Evolutionary conservation across 2,113 vertebrate genomes (phyloP).

Genomic region (Calonectris borealis): DNA sequence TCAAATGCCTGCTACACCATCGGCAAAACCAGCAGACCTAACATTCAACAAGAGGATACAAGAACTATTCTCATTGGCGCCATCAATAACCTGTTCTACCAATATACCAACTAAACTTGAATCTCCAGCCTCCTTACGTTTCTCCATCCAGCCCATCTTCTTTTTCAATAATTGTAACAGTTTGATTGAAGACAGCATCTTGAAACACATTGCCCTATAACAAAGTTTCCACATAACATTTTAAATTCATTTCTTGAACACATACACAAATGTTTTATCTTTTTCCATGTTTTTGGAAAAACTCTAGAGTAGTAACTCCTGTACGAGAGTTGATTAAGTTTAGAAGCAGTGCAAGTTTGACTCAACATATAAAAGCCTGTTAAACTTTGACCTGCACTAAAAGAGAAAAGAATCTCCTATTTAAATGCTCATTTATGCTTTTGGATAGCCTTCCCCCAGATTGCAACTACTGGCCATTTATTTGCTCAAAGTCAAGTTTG

Average conservation of each 20-base stretch:
- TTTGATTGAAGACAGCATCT: slow-evolving; percentile 98
- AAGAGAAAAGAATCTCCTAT: background rate
- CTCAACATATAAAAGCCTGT: background rate
- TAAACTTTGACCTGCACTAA: background rate
- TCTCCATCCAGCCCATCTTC: slow-evolving; percentile 97
- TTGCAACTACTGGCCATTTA: background rate
- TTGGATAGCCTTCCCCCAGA: background rate
- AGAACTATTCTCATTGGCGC: background rate
- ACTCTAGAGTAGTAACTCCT: background rate
- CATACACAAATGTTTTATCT: fast-evolving
- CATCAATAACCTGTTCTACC: background rate
- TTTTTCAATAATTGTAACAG: slow-evolving; percentile 92
- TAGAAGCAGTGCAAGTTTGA: background rate
- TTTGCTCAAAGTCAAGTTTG: background rate
- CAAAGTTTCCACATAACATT: background rate
- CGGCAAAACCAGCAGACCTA: background rate
- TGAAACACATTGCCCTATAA: slow-evolving; percentile 92
- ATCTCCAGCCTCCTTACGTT: slow-evolving; percentile 80
- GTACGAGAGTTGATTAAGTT: background rate
- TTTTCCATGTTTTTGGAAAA: background rate
- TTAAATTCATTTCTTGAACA: background rate
- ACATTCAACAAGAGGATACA: background rate
- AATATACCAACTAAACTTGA: background rate
- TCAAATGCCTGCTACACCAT: background rate
- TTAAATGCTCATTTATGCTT: background rate